Evolutionary conservation across 2,113 vertebrate genomes (phyloP), one percentile per base, ranked within the genome.

Genomic region (Psophia crepitans): DNA sequence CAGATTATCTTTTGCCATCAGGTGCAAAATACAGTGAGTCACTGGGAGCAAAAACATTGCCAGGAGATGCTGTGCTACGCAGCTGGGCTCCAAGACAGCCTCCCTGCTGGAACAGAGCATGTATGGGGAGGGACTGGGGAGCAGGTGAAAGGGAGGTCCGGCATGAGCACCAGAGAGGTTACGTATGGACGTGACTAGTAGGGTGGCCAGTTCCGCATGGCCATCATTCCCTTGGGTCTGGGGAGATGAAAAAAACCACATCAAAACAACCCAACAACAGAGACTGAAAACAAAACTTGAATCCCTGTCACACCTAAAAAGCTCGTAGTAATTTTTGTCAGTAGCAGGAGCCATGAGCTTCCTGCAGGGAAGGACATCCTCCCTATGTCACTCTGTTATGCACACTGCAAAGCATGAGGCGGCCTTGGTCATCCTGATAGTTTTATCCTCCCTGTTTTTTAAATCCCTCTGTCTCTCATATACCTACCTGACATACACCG

Each of bases 21-120:
- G 89, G 93, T 92, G 84, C 61, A 93, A 89, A 95, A 90, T 26
- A 54, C 74, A 69, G 54, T 89, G 91, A 96, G 93, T 95, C 93
- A 81, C 86, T 33, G 46, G 66, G 65, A 89, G 48, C 23, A 77
- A 91, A 87, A 87, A 54, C 80, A 54, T 20, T 44, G 37, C 64
- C 83, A 87, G 71, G 21, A 87, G 58, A 65, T 43, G 69, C 43
- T 77, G 84, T 26, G 64, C 30, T 70, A 21, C 24, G 14, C 93
- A 96, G 82, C 89, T 96, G 95, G 69, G 37, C 86, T 93, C 65
- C 53, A 43, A 51, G 74, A 57, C 44, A 75, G 71, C 64, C 79
- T 90, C 64, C 56, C 53, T 90, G 56, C 64, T 48, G 57, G 68
- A 89, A 21, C 39, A 33, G 17, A 43, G 60, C 2, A 0, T 37